A percentile compares a stretch with the other conserved stretches of the same genome.
These are phyloP conservation scores for Harpagifer antarcticus DNA, from an alignment of 2,797 vertebrate genomes.

Conservation along the genomic window DNA sequence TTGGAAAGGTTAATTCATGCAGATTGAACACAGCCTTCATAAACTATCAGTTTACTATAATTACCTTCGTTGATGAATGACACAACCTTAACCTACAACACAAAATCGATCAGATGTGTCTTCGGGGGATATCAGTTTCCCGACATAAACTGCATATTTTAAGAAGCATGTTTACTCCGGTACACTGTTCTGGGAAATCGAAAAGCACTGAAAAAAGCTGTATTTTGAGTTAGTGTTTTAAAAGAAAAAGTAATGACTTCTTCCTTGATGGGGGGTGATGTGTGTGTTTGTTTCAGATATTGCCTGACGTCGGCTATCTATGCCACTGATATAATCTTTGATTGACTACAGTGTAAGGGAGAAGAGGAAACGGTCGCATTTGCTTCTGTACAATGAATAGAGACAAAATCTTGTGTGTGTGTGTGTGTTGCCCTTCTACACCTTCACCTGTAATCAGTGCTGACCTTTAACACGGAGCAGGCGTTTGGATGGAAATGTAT, in stretches of 20 bases:
- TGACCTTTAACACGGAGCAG: not conserved
- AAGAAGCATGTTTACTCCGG: not conserved
- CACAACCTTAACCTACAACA: not conserved
- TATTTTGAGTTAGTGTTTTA: not conserved
- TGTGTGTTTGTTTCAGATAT: conserved; percentile 26
- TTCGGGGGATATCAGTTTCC: conserved; percentile 5
- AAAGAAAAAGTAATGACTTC: not conserved
- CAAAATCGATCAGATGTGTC: conserved; percentile 8
- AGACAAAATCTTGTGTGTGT: conserved; percentile 37
- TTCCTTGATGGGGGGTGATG: not conserved
- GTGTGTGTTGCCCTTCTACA: conserved; percentile 22
- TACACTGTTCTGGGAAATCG: not conserved
- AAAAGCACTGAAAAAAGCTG: too few relatives aligned
- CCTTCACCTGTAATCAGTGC: not conserved
- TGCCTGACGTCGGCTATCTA: conserved; percentile 32
- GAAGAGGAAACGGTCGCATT: conserved; percentile 60
- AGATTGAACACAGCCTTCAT: not conserved
- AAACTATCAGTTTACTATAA: not conserved
- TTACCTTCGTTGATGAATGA: conserved; percentile 13
- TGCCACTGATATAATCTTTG: conserved; percentile 45
- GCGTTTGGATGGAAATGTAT: conserved; percentile 16
- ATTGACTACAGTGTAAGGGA: conserved; percentile 48
- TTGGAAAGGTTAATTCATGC: not conserved
- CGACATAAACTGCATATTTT: not conserved
- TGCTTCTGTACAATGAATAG: conserved; percentile 52